Percentiles rank a stretch among this genome's conserved stretches.
Evolutionary conservation across 1,140 invertebrate genomes (phyloP).

Genomic region (Dufourea novaeangliae): DNA sequence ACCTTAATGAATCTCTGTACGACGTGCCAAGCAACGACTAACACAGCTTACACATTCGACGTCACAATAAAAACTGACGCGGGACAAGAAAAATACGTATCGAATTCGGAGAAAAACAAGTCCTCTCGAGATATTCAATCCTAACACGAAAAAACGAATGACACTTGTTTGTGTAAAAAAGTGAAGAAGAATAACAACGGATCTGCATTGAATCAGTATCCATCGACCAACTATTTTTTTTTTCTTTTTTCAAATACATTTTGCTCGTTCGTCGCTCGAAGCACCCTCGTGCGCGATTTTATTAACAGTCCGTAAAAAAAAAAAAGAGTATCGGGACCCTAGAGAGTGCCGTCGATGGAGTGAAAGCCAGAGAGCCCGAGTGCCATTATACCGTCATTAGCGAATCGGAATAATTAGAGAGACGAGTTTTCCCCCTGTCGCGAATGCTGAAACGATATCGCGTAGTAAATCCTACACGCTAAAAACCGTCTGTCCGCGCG

Average conservation of each 20-base stretch:
- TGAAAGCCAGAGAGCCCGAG: background rate
- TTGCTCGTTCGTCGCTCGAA: too few species aligned
- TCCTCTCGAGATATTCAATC: too few species aligned
- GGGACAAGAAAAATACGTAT: background rate
- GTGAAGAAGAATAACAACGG: too few species aligned
- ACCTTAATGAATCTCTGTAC: background rate
- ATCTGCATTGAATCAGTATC: too few species aligned
- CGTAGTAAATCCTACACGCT: constrained; percentile 3
- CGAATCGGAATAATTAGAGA: constrained; percentile 39
- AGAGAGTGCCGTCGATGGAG: background rate
- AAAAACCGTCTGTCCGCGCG: background rate
- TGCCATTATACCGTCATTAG: constrained; percentile 16
- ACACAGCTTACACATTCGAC: background rate
- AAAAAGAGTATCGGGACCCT: background rate
- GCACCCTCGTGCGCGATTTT: background rate
- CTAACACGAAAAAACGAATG: too few species aligned
- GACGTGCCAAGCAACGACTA: background rate
- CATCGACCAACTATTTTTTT: too few species aligned
- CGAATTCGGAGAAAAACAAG: background rate
- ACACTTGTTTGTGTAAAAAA: too few species aligned
- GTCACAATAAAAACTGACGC: background rate
- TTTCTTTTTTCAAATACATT: too few species aligned
- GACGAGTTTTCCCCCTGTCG: background rate
- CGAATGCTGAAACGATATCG: background rate
- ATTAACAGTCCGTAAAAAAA: too few species aligned